Evolutionary conservation across 2,888 invertebrate species (phyloP), one percentile per base, ranked within the genome.

Genomic region (Cantharis rufa): DNA sequence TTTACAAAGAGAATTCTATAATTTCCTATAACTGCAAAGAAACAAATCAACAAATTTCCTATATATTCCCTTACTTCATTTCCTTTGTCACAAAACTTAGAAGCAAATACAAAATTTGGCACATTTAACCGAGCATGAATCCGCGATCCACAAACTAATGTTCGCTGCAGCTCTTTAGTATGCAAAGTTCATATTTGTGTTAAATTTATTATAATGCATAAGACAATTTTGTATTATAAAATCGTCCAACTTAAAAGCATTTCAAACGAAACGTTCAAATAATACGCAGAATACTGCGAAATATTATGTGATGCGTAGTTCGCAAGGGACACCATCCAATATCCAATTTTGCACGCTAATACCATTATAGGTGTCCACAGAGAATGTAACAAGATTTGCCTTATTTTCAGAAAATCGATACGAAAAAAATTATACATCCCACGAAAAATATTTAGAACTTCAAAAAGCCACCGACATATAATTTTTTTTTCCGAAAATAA

Each of bases 71-170:
- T 64, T 24, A 61, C 18, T 74, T 76, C 70, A 72, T 76, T 76
- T 76, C 73, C 76, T 72, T 69, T 75, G 69, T 27, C 11, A 27
- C 64, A 71, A 68, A 76, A 72, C 76, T 76, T 72, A 32, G 21
- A 69, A 71, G 48, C 64, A 21, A 69, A 76, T 63, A 69, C 69
- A 72, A 69, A 69, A 68, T 76, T 76, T 69, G 15, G 66, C 18
- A 72, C 69, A 72, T 72, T 72, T 71, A 76, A 69, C 72, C 28
- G 72, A 32, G 76, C 72, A 69, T 76, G 72, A 76, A 76, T 76
- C 76, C 72, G 69, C 69, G 21, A 71, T 61, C 70, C 75, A 61
- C 70, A 70, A 75, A 70, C 71, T 75, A 75, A 70, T 48, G 70
- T 24, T 66, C 70, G 28, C 16, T 71, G 27, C 64, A 24, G 48